phyloP scores from a whole-genome alignment of 2,888 invertebrate species.

The Lithosia quadra region DNA sequence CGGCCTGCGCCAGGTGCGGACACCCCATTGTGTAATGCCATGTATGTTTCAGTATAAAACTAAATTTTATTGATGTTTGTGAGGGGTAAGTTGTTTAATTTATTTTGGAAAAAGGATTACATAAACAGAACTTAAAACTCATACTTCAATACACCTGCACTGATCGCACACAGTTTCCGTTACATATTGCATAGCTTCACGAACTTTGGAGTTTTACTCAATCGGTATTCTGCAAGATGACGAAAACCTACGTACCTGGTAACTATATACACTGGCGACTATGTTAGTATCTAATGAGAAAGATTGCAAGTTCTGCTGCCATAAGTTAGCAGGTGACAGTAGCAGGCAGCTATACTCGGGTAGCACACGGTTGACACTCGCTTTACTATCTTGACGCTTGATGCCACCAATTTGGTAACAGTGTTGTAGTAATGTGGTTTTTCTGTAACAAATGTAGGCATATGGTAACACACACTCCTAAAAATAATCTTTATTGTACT shows the following conservation, averaged over 20 bases:
- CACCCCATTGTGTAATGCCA: too few species aligned
- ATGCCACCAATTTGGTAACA: constrained; percentile 95
- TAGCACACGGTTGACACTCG: constrained; percentile 89
- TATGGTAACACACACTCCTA: constrained; percentile 2
- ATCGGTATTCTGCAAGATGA: not conserved
- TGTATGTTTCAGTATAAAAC: too few species aligned
- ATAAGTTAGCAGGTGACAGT: constrained; percentile 97
- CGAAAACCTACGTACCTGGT: constrained; percentile 88
- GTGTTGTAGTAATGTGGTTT: constrained; percentile 91
- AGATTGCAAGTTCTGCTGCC: constrained; percentile 94
- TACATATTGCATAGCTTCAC: not conserved
- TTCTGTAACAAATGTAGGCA: constrained; percentile 79
- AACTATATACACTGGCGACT: constrained; percentile 93
- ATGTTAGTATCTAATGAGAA: constrained; percentile 94
- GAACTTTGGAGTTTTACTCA: not conserved
- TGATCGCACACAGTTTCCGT: too few species aligned
- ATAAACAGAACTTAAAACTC: too few species aligned
- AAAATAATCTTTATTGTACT: not conserved
- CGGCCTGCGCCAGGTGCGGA: too few species aligned
- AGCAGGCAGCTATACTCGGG: constrained; percentile 97
- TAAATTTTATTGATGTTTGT: too few species aligned
- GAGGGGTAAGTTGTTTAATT: too few species aligned
- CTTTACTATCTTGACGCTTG: constrained; percentile 86
- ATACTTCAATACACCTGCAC: too few species aligned
- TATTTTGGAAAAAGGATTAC: too few species aligned